Conservation (phyloP, 2,888 invertebrate species). For the Corbicula japonica region DNA sequence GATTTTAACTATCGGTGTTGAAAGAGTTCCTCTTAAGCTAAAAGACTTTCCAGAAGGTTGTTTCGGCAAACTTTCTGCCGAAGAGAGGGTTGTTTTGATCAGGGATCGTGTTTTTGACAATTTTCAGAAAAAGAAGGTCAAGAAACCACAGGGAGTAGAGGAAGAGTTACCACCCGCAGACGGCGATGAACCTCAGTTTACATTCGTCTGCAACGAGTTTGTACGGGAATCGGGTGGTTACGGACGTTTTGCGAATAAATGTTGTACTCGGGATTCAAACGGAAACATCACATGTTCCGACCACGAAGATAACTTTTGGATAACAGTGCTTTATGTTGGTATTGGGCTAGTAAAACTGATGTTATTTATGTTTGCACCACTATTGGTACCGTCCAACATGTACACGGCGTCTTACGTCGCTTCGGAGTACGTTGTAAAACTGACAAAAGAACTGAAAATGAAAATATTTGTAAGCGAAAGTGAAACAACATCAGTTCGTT, state of each 20-base stretch:
- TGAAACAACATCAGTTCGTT: constrained; percentile 72
- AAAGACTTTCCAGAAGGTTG: constrained; percentile 81
- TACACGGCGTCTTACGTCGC: constrained; percentile 82
- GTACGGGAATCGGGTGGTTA: constrained; percentile 70
- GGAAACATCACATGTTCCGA: constrained; percentile 74
- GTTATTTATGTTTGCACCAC: constrained; percentile 82
- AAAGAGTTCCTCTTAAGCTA: constrained; percentile 74
- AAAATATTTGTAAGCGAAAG: constrained; percentile 79
- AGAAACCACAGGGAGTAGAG: constrained; percentile 6
- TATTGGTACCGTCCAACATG: constrained; percentile 80
- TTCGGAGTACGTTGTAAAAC: constrained; percentile 82
- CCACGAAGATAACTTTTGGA: constrained; percentile 78
- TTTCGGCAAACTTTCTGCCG: constrained; percentile 72
- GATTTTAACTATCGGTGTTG: constrained; percentile 83
- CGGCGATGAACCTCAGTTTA: constrained; percentile 34
- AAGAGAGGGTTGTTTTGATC: constrained; percentile 65
- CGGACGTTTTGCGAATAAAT: constrained; percentile 80
- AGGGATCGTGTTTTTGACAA: constrained; percentile 73
- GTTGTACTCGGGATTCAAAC: constrained; percentile 74
- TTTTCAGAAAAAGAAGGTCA: constrained; percentile 53
- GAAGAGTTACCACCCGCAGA: constrained; percentile 42
- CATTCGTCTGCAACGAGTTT: constrained; percentile 80
- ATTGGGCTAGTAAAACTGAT: constrained; percentile 80
- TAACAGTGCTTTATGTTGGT: constrained; percentile 79
- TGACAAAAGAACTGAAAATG: constrained; percentile 76